Conservation (phyloP, 2,797 vertebrate species). For the Acanthis flammea region DNA sequence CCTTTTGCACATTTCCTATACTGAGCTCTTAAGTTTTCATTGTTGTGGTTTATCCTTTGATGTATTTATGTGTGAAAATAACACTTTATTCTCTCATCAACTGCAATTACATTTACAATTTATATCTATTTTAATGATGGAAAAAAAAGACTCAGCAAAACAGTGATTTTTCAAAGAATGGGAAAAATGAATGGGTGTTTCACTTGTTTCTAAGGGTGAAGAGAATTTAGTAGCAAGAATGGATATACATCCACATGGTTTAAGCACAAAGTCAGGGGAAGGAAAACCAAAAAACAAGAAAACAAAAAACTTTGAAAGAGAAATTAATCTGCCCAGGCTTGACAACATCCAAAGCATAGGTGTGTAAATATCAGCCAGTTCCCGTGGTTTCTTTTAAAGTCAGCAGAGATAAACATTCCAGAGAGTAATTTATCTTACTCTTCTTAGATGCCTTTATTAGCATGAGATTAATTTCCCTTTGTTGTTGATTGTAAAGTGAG, state of each 20-base stretch:
- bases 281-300: background rate
- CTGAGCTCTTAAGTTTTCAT: background rate
- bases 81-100: background rate
- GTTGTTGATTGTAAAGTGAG: background rate
- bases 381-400: constrained; percentile 10
- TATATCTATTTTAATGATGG: background rate
- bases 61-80: background rate
- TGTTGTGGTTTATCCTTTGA: background rate
- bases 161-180: background rate
- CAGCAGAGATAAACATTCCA: constrained; percentile 11
- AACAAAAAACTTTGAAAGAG: background rate
- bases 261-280: background rate
- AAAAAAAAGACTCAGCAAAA: background rate
- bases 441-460: background rate
- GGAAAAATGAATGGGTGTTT: background rate
- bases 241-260: background rate
- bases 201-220: background rate
- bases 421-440: constrained; percentile 31
- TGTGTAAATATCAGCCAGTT: constrained; percentile 1
- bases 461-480: constrained; percentile 12
- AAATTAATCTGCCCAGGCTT: constrained; percentile 9
- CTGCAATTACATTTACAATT: background rate
- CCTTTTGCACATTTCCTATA: background rate
- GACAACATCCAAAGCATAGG: background rate
- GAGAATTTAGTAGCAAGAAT: background rate